Evolutionary conservation across 2,113 vertebrate genomes (phyloP).

Genomic region (Xyliphius kryptos): DNA sequence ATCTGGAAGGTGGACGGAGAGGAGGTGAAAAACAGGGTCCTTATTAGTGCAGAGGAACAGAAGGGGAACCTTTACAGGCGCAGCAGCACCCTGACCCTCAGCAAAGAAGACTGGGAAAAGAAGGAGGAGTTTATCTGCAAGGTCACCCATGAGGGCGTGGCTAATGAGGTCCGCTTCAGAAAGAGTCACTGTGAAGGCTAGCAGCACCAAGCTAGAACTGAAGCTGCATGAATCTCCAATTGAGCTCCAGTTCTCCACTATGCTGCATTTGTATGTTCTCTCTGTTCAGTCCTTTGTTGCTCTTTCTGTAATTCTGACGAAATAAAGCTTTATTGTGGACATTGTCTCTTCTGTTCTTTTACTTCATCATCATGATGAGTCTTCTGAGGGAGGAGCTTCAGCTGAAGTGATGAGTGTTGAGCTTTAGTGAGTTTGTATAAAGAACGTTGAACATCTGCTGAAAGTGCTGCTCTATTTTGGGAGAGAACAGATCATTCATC

Average conservation of each 20-base stretch:
- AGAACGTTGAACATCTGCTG: conserved; percentile 4
- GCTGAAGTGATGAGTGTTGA: conserved; percentile 4
- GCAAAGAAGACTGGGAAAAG: too few species aligned
- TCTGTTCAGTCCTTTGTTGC: too few species aligned
- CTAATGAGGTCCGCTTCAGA: too few species aligned
- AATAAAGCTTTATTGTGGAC: background rate
- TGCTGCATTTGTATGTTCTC: too few species aligned
- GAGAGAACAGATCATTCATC: background rate
- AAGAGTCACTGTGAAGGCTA: too few species aligned
- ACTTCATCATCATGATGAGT: conserved; percentile 1
- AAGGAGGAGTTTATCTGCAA: too few species aligned
- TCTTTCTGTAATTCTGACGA: too few species aligned
- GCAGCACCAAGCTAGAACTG: too few species aligned
- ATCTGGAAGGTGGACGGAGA: conserved; percentile 14
- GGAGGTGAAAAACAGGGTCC: background rate
- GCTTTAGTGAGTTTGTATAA: conserved; percentile 14
- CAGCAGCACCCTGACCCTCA: too few species aligned
- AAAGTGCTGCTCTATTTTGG: conserved; percentile 1
- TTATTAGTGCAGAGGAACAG: conserved; percentile 42
- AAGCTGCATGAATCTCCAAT: background rate
- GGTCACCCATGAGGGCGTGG: too few species aligned
- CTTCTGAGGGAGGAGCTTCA: background rate
- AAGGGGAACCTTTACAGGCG: conserved; percentile 21
- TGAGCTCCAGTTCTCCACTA: too few species aligned
- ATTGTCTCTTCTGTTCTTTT: background rate